A percentile compares a stretch with the other conserved stretches of the same genome.
These are phyloP conservation scores for Morphnarchus princeps DNA, from an alignment of 2,113 vertebrate species.

Conservation along the genomic window DNA sequence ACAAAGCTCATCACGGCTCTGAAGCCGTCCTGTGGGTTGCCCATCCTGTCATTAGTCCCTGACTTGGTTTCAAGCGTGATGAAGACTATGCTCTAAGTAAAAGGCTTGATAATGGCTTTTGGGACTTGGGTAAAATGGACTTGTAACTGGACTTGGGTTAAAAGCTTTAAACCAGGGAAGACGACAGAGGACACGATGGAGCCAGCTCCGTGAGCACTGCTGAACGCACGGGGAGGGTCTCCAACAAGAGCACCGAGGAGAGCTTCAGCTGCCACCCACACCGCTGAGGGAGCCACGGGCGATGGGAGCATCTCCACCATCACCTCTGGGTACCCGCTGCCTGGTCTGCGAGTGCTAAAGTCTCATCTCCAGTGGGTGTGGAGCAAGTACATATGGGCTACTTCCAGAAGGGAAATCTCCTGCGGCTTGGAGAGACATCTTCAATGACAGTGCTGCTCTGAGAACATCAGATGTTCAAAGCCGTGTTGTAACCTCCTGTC, in stretches of 20 bases:
- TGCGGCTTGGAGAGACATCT: background rate
- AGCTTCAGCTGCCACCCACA: background rate
- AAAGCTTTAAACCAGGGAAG: background rate
- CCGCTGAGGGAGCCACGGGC: fast-evolving
- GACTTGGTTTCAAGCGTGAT: background rate
- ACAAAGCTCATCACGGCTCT: background rate
- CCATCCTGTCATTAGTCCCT: too few species aligned
- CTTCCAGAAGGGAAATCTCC: background rate
- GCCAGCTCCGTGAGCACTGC: background rate
- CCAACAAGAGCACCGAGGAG: background rate
- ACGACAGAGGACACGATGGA: background rate
- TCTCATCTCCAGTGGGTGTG: background rate
- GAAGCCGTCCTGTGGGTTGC: background rate
- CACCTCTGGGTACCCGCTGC: background rate
- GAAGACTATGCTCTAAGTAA: background rate
- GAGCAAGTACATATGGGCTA: fast-evolving
- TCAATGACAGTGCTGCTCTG: background rate
- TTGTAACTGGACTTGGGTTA: too few species aligned
- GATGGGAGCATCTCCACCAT: fast-evolving
- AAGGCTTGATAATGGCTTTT: background rate
- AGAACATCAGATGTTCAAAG: background rate
- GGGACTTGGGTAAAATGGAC: too few species aligned
- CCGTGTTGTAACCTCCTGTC: fast-evolving
- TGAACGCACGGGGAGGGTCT: fast-evolving
- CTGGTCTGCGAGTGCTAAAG: background rate